Conservation (phyloP, 2,113 vertebrate genomes). For the Bos indicus region DNA sequence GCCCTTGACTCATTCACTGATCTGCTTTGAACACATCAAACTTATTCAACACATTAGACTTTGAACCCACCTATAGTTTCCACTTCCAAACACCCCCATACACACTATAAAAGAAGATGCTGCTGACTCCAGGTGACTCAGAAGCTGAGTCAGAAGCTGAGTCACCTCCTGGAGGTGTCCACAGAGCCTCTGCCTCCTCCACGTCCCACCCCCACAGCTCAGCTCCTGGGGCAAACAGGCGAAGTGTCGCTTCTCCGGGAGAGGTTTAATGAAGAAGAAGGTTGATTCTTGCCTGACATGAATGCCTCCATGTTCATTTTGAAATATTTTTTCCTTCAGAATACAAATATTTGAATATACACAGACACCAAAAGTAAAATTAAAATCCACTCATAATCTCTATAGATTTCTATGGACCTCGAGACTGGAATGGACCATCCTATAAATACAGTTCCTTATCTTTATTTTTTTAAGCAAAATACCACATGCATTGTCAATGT, state of each 20-base stretch:
- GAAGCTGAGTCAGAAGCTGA: no score
- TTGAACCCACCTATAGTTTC: neutral
- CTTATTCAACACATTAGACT: neutral
- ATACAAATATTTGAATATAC: neutral
- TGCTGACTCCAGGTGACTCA: neutral
- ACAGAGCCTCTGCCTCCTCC: neutral
- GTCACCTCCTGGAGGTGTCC: rapidly evolving
- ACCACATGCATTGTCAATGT: neutral
- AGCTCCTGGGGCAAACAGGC: neutral
- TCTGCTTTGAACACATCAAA: neutral
- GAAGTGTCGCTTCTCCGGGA: rapidly evolving
- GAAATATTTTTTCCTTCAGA: neutral
- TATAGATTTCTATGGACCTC: neutral
- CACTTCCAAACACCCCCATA: rapidly evolving
- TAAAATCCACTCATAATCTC: neutral
- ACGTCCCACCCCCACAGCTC: rapidly evolving
- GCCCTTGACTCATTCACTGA: neutral
- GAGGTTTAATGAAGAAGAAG: neutral
- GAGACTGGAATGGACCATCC: no score
- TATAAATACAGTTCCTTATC: no score
- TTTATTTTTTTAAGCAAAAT: neutral
- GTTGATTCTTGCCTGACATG: neutral
- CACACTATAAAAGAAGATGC: no score
- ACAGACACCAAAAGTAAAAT: neutral
- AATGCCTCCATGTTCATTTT: neutral